Base-by-base conservation (phyloP, 2,888 invertebrate genomes). In the Physocephala rufipes region DNA sequence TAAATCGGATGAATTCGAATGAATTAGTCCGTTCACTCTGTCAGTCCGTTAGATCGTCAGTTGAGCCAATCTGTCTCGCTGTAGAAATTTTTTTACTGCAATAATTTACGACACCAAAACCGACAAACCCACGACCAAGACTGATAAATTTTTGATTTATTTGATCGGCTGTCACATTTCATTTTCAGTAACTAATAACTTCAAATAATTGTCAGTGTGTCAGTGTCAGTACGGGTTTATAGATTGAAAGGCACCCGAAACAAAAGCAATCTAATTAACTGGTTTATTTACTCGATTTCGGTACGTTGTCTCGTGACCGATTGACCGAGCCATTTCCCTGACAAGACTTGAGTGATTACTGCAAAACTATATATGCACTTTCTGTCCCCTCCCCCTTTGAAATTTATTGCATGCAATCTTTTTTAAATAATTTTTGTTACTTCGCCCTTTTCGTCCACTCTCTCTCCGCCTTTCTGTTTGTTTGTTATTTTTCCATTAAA, bases 401-500 rank as follows among this genome's bases (percentile, higher is more conserved):
- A n/a, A n/a, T n/a, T n/a, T n/a, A n/a, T 61, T 61, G n/a, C 24
- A 28, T 61, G 24, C 13, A 28, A 21, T 63, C 43, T 45, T 63
- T 63, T 36, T 7, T 7, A 63, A 21, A 47, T n/a, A n/a, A n/a
- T n/a, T n/a, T n/a, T n/a, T n/a, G n/a, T n/a, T n/a, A n/a, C n/a
- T n/a, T n/a, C n/a, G n/a, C n/a, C n/a, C n/a, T n/a, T n/a, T n/a
- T n/a, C n/a, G n/a, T n/a, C n/a, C n/a, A n/a, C n/a, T n/a, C n/a
- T n/a, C n/a, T n/a, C n/a, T n/a, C n/a, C n/a, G n/a, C n/a, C n/a
- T n/a, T n/a, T n/a, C n/a, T n/a, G n/a, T n/a, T n/a, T n/a, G n/a
- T n/a, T n/a, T n/a, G n/a, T n/a, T n/a, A n/a, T n/a, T n/a, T n/a
- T n/a, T n/a, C n/a, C n/a, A n/a, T n/a, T n/a, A n/a, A n/a, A n/a